phyloP scores from a whole-genome alignment of 2,797 vertebrate species.

The Cyprinodon diabolis region DNA sequence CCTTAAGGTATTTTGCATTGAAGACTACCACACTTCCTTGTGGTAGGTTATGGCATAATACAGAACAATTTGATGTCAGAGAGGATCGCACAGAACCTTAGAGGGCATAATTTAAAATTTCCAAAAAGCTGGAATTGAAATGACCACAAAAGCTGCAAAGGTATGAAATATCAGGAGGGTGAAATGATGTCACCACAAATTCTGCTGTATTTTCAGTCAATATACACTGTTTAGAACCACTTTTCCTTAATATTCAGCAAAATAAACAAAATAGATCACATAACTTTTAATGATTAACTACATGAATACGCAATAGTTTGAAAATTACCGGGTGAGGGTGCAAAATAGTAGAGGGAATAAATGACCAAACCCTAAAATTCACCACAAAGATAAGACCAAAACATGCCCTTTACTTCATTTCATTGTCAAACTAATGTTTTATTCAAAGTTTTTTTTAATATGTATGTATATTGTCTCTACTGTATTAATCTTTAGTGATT shows the following conservation, averaged over 20 bases:
- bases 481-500: slow-evolving; percentile 15
- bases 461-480: background rate
- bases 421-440: slow-evolving; percentile 26
- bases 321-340: too few relatives aligned
- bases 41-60: background rate
- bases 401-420: background rate
- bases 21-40: background rate
- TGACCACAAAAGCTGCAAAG: background rate
- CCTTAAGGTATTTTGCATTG: background rate
- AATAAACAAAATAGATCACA: background rate
- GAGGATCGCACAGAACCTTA: background rate
- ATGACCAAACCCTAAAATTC: background rate
- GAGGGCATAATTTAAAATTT: background rate
- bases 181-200: background rate
- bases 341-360: background rate
- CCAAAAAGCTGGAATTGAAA: background rate
- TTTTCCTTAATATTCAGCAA: background rate
- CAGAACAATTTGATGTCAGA: background rate
- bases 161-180: background rate
- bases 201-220: background rate
- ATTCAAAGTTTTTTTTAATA: slow-evolving; percentile 26
- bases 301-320: background rate
- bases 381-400: background rate
- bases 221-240: background rate
- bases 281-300: background rate